Evolutionary conservation across 2,113 vertebrate genomes (phyloP).

Genomic region (Austrofundulus limnaeus): DNA sequence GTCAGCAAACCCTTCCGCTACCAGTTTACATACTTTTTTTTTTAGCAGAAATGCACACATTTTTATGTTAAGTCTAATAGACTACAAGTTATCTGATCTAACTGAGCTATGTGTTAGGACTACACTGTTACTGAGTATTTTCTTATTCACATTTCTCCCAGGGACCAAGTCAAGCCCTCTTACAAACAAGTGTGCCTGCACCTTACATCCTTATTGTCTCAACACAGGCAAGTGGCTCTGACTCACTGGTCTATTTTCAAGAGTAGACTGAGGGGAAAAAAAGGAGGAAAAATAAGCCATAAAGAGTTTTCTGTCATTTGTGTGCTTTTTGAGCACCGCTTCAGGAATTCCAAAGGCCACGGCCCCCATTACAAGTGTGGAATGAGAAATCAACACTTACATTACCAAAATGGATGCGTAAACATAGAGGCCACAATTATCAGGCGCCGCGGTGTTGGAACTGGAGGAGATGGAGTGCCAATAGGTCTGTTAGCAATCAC

Average conservation of each 20-base stretch:
- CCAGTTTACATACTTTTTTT: background rate
- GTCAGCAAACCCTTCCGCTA: background rate
- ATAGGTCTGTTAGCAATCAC: slow-evolving; percentile 71
- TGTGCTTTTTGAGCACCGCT: slow-evolving; percentile 37
- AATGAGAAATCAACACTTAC: slow-evolving; percentile 72
- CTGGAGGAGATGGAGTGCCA: slow-evolving; percentile 63
- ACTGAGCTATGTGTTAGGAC: slow-evolving; percentile 8
- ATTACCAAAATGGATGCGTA: slow-evolving; percentile 66
- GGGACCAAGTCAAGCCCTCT: slow-evolving; percentile 44
- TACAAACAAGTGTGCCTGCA: slow-evolving; percentile 44
- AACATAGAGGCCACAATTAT: slow-evolving; percentile 72
- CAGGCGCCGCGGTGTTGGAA: slow-evolving; percentile 62
- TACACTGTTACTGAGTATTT: slow-evolving; percentile 2
- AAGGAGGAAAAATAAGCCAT: slow-evolving; percentile 13
- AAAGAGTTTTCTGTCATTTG: slow-evolving; percentile 22
- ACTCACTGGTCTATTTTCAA: slow-evolving; percentile 58
- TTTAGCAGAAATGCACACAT: background rate
- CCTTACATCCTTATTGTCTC: slow-evolving; percentile 36
- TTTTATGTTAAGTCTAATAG: slow-evolving; percentile 17
- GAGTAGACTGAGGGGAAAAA: background rate
- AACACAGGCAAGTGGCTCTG: slow-evolving; percentile 48
- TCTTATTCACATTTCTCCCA: slow-evolving; percentile 19
- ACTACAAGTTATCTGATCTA: background rate
- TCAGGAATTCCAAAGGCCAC: slow-evolving; percentile 59
- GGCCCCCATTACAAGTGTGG: slow-evolving; percentile 57